A percentile compares a stretch with the other conserved stretches of the same genome.
Evolutionary conservation across 2,113 vertebrate genomes (phyloP).

Genomic region (Trinectes maculatus): DNA sequence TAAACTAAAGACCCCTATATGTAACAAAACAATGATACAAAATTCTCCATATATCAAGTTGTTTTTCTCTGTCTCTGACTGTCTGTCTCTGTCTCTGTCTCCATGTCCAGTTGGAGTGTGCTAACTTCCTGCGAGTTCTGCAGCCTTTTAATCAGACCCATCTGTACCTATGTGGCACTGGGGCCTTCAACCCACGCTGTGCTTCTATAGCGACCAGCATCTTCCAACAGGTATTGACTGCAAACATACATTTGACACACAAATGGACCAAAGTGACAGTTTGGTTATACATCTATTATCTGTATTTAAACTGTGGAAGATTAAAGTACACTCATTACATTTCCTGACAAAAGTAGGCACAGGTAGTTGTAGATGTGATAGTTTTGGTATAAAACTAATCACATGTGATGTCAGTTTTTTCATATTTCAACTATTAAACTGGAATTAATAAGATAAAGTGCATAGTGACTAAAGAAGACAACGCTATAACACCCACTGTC

Average conservation of each 20-base stretch:
- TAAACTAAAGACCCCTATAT: too few relatives aligned
- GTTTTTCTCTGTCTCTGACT: neutral
- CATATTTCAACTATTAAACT: too few relatives aligned
- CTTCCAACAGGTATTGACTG: slow-evolving; percentile 77
- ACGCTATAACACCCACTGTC: too few relatives aligned
- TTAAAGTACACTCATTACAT: too few relatives aligned
- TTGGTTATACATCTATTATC: neutral
- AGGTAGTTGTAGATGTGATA: neutral
- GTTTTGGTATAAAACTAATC: too few relatives aligned
- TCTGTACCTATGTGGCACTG: slow-evolving; percentile 84
- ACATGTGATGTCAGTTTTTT: too few relatives aligned
- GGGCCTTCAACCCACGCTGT: slow-evolving; percentile 85
- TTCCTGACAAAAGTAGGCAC: too few relatives aligned
- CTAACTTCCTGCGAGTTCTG: slow-evolving; percentile 84
- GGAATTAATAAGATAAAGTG: neutral
- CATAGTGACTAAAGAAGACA: neutral
- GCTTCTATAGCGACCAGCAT: slow-evolving; percentile 77
- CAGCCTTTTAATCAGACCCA: slow-evolving; percentile 85
- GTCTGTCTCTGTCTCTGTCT: neutral
- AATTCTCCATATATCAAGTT: neutral
- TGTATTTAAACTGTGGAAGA: neutral
- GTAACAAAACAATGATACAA: neutral
- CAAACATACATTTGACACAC: neutral
- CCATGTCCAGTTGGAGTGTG: slow-evolving; percentile 78
- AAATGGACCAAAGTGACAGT: neutral